Conservation (phyloP, 2,797 vertebrate species). For the Pseudochirops cupreus region DNA sequence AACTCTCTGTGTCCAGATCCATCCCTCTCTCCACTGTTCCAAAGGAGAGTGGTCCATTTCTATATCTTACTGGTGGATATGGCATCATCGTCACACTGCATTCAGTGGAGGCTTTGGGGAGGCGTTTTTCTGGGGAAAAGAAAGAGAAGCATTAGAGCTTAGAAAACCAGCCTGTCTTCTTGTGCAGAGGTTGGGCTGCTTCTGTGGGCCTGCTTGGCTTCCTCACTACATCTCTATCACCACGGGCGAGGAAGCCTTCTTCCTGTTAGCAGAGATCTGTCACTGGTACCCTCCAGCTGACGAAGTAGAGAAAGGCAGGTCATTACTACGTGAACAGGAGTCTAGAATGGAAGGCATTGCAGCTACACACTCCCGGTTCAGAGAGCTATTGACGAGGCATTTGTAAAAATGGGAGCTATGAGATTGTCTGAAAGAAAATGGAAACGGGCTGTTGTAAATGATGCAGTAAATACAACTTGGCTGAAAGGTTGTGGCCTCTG, state of each 20-base stretch:
- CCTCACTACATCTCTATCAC: background rate
- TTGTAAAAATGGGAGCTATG: conserved; percentile 13
- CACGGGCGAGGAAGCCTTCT: background rate
- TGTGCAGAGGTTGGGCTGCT: background rate
- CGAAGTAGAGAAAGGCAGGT: background rate
- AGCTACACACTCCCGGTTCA: background rate
- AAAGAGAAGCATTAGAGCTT: conserved; percentile 8
- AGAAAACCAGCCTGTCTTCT: background rate
- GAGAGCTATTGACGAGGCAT: background rate
- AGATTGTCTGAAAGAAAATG: background rate
- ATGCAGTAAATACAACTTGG: conserved; percentile 63
- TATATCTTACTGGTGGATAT: conserved; percentile 70
- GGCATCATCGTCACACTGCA: background rate
- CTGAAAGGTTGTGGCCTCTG: background rate
- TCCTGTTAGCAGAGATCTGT: background rate
- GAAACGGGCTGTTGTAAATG: background rate
- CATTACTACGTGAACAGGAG: background rate
- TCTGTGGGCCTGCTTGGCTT: background rate
- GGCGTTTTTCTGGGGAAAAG: conserved; percentile 31
- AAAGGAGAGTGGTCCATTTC: conserved; percentile 30
- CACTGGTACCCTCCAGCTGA: background rate
- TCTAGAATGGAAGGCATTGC: background rate
- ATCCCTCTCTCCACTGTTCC: background rate
- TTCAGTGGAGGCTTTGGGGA: conserved; percentile 49
- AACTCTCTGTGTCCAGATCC: background rate